phyloP scores from a whole-genome alignment of 30 jellyfish, hydroid and myxozoan genomes.

The Nemopilema nomurai region DNA sequence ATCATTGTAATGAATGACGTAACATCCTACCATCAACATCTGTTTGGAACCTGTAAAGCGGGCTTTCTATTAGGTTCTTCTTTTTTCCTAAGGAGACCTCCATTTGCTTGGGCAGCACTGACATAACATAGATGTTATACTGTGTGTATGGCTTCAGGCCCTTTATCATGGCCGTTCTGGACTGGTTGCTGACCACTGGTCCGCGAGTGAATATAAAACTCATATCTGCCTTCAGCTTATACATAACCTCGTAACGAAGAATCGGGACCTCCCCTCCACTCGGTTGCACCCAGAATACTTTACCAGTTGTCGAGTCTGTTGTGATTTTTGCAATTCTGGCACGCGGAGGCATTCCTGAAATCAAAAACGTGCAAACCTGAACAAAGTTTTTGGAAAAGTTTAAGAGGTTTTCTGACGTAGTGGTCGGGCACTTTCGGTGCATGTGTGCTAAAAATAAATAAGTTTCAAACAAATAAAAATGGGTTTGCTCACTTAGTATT shows the following conservation, averaged over 20 bases:
- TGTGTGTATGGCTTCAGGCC: slow-evolving; percentile 59
- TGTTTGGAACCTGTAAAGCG: slow-evolving; percentile 51
- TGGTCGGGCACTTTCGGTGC: no score
- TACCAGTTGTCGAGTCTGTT: slow-evolving; percentile 54
- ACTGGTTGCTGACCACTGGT: slow-evolving; percentile 27
- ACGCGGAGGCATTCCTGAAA: slow-evolving; percentile 45
- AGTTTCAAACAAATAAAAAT: no score
- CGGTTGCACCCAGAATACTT: slow-evolving; percentile 45
- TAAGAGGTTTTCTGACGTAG: no score
- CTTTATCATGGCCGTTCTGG: slow-evolving; percentile 42
- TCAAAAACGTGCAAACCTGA: not conserved
- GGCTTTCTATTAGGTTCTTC: slow-evolving; percentile 36
- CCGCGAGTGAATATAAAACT: slow-evolving; percentile 49
- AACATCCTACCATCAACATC: slow-evolving; percentile 58
- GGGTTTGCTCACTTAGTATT: no score
- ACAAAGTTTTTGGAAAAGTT: no score
- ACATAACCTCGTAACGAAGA: slow-evolving; percentile 45
- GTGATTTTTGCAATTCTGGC: slow-evolving; percentile 40
- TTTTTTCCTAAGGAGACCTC: slow-evolving; percentile 19
- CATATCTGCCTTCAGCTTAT: slow-evolving; percentile 37
- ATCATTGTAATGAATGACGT: slow-evolving; percentile 16
- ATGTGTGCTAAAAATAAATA: no score
- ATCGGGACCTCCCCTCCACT: slow-evolving; percentile 61
- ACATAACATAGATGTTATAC: slow-evolving; percentile 39
- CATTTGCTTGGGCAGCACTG: slow-evolving; percentile 54